phyloP scores from a whole-genome alignment of 2,888 invertebrate genomes.

The Mamestra brassicae region DNA sequence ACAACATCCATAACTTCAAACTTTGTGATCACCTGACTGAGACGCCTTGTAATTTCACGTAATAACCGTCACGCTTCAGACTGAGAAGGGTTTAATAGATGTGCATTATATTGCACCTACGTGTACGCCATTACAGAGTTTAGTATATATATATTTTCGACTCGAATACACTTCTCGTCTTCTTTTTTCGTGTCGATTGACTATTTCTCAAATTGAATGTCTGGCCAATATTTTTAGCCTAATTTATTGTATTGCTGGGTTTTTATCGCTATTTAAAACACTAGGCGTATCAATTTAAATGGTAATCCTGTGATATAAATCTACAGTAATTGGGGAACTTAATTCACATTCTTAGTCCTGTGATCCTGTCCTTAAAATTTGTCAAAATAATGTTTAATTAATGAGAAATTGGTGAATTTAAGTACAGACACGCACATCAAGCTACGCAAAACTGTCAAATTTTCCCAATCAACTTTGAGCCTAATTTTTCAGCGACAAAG shows the following conservation, averaged over 20 bases:
- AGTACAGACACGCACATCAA: not conserved
- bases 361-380: not conserved
- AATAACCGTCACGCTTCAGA: slow-evolving; percentile 46
- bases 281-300: slow-evolving; percentile 22
- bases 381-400: not conserved
- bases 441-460: too few relatives aligned
- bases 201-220: not conserved
- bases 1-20: slow-evolving; percentile 29
- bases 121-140: slow-evolving; percentile 1
- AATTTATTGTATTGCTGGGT: slow-evolving; percentile 13
- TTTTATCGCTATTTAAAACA: not conserved
- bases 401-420: not conserved
- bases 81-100: slow-evolving; percentile 34
- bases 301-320: slow-evolving; percentile 20
- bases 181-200: not conserved
- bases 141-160: not conserved
- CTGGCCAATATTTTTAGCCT: not conserved
- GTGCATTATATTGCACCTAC: slow-evolving; percentile 19
- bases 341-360: not conserved
- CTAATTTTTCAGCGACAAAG: too few relatives aligned
- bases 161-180: not conserved
- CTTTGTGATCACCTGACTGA: slow-evolving; percentile 42
- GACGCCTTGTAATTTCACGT: slow-evolving; percentile 46
- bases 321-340: not conserved
- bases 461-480: too few relatives aligned